These are phyloP conservation scores for Coenonympha arcania DNA, from an alignment of 2,888 invertebrate genomes.

Conservation along the genomic window DNA sequence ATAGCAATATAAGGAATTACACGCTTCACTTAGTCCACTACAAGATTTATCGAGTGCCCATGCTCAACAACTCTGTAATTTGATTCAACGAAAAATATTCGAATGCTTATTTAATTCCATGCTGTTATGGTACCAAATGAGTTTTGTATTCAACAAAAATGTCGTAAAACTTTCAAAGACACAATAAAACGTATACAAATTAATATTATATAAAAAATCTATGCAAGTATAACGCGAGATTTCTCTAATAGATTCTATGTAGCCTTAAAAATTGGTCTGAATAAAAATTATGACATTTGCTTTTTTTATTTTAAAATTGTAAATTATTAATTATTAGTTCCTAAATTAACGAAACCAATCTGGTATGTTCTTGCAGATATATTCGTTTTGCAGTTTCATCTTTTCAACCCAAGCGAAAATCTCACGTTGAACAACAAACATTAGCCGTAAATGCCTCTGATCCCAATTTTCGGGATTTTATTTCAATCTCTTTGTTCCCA, in stretches of 20 bases:
- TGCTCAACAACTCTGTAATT: conserved; percentile 15
- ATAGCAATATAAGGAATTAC: conserved; percentile 17
- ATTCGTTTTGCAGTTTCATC: conserved; percentile 6
- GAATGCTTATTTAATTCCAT: not conserved
- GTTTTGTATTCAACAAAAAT: not conserved
- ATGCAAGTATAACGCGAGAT: too few species aligned
- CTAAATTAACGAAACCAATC: too few species aligned
- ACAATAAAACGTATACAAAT: too few species aligned
- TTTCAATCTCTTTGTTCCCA: conserved; percentile 15
- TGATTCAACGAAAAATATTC: not conserved
- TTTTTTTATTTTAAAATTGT: too few species aligned
- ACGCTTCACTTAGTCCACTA: conserved; percentile 14
- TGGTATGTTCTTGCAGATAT: too few species aligned
- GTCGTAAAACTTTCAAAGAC: too few species aligned
- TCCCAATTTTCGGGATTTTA: conserved; percentile 13
- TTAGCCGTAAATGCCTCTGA: conserved; percentile 16
- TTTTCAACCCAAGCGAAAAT: not conserved
- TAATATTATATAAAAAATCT: too few species aligned
- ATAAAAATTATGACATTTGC: too few species aligned
- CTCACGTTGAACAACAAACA: conserved; percentile 6
- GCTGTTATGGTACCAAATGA: not conserved
- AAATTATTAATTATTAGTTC: too few species aligned
- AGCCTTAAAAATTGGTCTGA: too few species aligned
- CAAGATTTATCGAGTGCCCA: conserved; percentile 19
- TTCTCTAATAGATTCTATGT: too few species aligned